Evolutionary conservation across 2,113 vertebrate species (phyloP), one percentile per base, ranked within the genome.

Genomic region (Hemibagrus wyckioides): DNA sequence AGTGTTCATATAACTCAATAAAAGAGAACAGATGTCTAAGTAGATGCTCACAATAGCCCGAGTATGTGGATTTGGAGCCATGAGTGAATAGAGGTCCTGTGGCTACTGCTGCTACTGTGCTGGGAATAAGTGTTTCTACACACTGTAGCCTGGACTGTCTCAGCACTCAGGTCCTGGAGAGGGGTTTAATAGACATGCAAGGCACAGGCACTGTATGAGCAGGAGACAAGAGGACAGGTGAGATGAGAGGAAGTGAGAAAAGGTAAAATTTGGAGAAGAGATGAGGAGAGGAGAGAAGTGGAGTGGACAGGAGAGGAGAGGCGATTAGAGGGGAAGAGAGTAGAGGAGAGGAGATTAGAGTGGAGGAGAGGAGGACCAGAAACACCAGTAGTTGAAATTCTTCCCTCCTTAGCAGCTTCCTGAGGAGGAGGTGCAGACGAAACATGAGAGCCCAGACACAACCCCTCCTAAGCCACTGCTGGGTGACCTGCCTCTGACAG

Each of bases 31-130:
- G n/a, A 80, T 88, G 59, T 59, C 59, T 57, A 79, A 41, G 48
- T 80, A 33, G 21, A 56, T 44, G n/a, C 39, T 75, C 67, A 79
- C 52, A 67, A 39, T 73, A 23, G 82, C 61, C 59, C n/a, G 33
- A 19, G 41, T 73, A 25, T 71, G 61, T 57, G 23, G n/a, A 54
- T 65, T 48, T 65, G 30, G 14, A 77, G 41, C 61, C 30, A 61
- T 67, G 30, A 77, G 54, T 1, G 2, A 7, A 76, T 21, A 50
- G 44, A 48, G 52, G 39, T 69, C 33, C 85, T 77, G 57, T 54
- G 23, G 59, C 59, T 80, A 59, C 88, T 71, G 80, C 54, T 86
- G 59, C 85, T 88, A 80, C 85, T 85, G 77, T 89, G 50, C 80
- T 83, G 84, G 39, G 84, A 82, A 30, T 41, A 48, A 73, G 41